Percentiles rank a stretch among this genome's conserved stretches.
phyloP scores from a whole-genome alignment of 2,888 invertebrate genomes.

The Bombylius discolor region DNA sequence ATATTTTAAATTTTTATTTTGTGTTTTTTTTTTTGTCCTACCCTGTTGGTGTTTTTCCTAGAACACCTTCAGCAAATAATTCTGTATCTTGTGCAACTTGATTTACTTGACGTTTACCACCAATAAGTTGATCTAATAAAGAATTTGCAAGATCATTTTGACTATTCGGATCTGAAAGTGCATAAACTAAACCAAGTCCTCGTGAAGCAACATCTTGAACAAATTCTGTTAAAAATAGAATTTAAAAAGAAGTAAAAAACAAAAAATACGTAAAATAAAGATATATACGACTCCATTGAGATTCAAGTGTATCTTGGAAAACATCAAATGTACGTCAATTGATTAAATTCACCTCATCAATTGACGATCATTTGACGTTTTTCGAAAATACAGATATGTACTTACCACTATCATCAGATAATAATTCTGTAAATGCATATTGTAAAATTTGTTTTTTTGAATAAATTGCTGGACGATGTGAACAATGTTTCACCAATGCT shows the following conservation, averaged over 20 bases:
- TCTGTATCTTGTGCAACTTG: constrained; percentile 72
- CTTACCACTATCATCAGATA: constrained; percentile 81
- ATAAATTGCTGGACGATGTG: constrained; percentile 53
- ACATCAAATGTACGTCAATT: no score
- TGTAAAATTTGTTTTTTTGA: constrained; percentile 57
- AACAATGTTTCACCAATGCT: constrained; percentile 68
- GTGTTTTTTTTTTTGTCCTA: constrained; percentile 29
- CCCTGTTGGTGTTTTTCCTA: constrained; percentile 80
- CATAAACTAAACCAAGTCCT: constrained; percentile 78
- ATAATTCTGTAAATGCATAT: constrained; percentile 69
- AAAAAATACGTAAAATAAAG: no score
- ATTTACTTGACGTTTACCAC: constrained; percentile 58
- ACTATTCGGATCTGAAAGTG: constrained; percentile 58
- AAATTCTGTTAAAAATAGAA: constrained; percentile 48
- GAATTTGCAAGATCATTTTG: constrained; percentile 59
- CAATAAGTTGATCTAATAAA: constrained; percentile 69
- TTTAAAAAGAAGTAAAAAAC: constrained; percentile 13
- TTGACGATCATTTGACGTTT: no score
- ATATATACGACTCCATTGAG: no score
- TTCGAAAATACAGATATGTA: no score
- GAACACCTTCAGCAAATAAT: constrained; percentile 75
- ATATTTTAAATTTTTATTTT: neutral
- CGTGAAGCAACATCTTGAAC: constrained; percentile 89
- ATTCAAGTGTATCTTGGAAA: no score
- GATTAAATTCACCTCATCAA: no score